A percentile compares a stretch with the other conserved stretches of the same genome.
Evolutionary conservation across 1,140 invertebrate species (phyloP).

Genomic region (Brachionus paranguensis): DNA sequence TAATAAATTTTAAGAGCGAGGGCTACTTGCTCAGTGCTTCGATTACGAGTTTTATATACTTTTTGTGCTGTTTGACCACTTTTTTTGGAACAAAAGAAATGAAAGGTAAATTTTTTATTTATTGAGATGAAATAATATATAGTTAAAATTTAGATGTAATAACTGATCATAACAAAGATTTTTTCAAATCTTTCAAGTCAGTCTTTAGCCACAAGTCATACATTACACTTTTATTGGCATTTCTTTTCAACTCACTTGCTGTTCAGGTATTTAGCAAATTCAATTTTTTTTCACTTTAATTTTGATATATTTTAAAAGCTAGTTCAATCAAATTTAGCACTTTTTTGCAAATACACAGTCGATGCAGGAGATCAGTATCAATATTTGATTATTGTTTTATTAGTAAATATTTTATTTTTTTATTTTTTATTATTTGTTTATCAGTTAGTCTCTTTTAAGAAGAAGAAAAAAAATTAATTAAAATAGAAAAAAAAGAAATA

Average conservation of each 20-base stretch:
- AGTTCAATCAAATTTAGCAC: constrained; percentile 51
- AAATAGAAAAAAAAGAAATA: neutral
- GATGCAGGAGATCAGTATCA: constrained; percentile 47
- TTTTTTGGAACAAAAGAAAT: constrained; percentile 49
- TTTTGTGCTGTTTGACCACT: constrained; percentile 45
- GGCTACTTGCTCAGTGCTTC: constrained; percentile 45
- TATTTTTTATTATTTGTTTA: no score
- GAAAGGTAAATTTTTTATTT: constrained; percentile 43
- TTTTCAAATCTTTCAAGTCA: constrained; percentile 45
- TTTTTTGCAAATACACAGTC: constrained; percentile 49
- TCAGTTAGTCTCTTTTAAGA: no score
- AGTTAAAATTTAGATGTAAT: constrained; percentile 18
- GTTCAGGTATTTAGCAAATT: constrained; percentile 44
- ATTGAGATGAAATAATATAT: constrained; percentile 40
- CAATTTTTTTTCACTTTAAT: neutral
- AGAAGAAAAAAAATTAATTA: neutral
- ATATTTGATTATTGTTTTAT: constrained; percentile 45
- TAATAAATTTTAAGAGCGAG: neutral
- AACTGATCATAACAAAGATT: constrained; percentile 41
- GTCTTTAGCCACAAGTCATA: constrained; percentile 48
- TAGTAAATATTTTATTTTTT: constrained; percentile 44
- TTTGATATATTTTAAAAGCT: constrained; percentile 43
- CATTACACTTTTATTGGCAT: constrained; percentile 45
- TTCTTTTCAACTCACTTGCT: constrained; percentile 48
- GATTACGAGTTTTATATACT: constrained; percentile 46